Evolutionary conservation across 2,888 invertebrate genomes (phyloP).

Genomic region (Galerucella pusilla): DNA sequence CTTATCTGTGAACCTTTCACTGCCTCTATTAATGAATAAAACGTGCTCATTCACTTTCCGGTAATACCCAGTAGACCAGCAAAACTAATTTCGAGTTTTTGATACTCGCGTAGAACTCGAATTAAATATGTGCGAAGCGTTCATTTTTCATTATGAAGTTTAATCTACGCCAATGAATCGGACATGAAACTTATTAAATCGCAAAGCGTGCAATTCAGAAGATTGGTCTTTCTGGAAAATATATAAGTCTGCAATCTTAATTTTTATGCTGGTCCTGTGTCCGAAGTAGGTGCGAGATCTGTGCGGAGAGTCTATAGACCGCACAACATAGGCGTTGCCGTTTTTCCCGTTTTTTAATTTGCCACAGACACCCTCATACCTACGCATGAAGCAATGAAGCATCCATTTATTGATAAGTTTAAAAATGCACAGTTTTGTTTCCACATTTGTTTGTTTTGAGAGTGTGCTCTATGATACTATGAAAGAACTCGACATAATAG

Average conservation of each 20-base stretch:
- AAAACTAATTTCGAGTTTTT: conserved; percentile 41
- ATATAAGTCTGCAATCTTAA: conserved; percentile 54
- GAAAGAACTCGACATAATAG: too few species aligned
- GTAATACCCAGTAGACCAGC: conserved; percentile 37
- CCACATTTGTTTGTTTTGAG: too few species aligned
- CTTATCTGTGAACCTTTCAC: conserved; percentile 31
- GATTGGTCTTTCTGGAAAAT: conserved; percentile 61
- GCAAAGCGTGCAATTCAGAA: conserved; percentile 58
- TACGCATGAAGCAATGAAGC: not conserved
- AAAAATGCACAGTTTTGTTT: too few species aligned
- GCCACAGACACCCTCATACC: not conserved
- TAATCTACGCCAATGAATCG: conserved; percentile 54
- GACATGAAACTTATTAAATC: conserved; percentile 48
- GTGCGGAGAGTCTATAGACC: not conserved
- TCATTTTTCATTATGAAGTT: conserved; percentile 58
- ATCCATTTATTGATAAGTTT: too few species aligned
- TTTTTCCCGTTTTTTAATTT: not conserved
- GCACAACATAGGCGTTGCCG: not conserved
- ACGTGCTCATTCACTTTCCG: conserved; percentile 31
- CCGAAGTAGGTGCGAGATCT: conserved; percentile 50
- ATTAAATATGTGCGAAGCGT: conserved; percentile 56
- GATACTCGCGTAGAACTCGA: conserved; percentile 40
- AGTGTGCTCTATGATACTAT: too few species aligned
- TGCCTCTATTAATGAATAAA: conserved; percentile 33
- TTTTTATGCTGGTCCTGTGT: conserved; percentile 56